These are phyloP conservation scores for Epinotia bilunana DNA, from an alignment of 2,888 invertebrate genomes.

Conservation along the genomic window DNA sequence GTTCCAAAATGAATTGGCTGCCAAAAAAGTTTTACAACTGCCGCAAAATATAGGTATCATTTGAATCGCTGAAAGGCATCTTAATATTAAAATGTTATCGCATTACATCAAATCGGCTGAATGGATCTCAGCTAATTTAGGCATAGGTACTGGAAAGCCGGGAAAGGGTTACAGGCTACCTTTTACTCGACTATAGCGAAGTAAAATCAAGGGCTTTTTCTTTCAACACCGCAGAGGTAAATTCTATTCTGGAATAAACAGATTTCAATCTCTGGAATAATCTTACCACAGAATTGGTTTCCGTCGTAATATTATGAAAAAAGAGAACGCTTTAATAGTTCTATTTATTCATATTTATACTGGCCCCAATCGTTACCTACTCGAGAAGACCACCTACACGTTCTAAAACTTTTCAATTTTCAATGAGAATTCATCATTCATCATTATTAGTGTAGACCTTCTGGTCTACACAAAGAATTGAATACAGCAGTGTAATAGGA, in stretches of 20 bases:
- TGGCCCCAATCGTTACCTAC: neutral
- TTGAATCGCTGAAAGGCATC: too few relatives aligned
- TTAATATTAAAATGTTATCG: too few relatives aligned
- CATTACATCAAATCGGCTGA: neutral
- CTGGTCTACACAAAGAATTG: neutral
- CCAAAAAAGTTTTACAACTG: too few relatives aligned
- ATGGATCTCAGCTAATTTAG: neutral
- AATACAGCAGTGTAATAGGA: neutral
- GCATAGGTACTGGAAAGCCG: neutral
- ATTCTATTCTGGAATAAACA: neutral
- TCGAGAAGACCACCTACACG: slow-evolving; percentile 6
- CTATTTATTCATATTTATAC: neutral
- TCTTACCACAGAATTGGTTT: slow-evolving; percentile 1
- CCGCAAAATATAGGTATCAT: too few relatives aligned
- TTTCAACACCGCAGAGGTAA: neutral
- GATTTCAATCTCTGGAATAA: neutral
- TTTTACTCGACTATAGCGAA: neutral
- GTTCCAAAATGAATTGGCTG: too few relatives aligned
- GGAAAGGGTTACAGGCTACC: neutral
- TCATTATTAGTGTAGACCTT: too few relatives aligned
- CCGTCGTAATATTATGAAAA: too few relatives aligned
- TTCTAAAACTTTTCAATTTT: too few relatives aligned
- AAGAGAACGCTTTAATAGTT: neutral
- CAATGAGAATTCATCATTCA: too few relatives aligned
- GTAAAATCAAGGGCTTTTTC: neutral